Conservation (phyloP, 30 jellyfish, hydroid and myxozoan species). For the Haliclystus octoradiatus region DNA sequence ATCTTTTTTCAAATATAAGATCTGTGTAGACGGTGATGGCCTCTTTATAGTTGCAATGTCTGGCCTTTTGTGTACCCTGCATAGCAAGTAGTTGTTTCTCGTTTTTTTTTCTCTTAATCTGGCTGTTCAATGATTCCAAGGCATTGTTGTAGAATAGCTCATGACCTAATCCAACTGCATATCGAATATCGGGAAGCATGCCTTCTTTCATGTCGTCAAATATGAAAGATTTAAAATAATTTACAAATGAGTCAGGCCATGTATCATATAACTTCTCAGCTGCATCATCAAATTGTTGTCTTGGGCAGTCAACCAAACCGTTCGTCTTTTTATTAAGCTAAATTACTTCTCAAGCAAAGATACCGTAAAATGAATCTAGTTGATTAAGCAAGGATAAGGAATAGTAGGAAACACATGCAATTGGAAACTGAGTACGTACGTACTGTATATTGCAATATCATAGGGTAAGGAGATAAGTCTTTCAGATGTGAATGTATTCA, state of each 20-base stretch:
- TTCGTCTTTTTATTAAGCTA: no score
- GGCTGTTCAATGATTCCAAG: conserved; percentile 3
- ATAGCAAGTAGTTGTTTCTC: neutral
- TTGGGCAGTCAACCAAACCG: conserved; percentile 4
- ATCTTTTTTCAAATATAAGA: neutral
- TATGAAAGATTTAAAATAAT: neutral
- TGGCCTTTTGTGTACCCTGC: neutral
- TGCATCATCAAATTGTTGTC: neutral
- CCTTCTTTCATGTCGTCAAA: conserved; percentile 8
- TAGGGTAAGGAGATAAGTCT: no score
- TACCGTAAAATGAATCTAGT: no score
- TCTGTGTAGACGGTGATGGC: neutral
- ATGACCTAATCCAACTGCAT: conserved; percentile 5
- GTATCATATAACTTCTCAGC: neutral
- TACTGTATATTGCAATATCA: no score
- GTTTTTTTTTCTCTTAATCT: neutral
- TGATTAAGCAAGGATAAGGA: no score
- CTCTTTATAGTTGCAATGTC: neutral
- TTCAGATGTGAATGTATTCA: no score
- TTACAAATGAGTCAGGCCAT: conserved; percentile 3
- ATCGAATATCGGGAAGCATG: conserved; percentile 1
- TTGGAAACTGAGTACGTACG: no score
- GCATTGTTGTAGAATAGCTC: conserved; percentile 13
- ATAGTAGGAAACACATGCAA: no score
- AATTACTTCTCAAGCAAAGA: no score